Evolutionary conservation across 2,888 invertebrate genomes (phyloP).

Genomic region (Apodemia hepburni): DNA sequence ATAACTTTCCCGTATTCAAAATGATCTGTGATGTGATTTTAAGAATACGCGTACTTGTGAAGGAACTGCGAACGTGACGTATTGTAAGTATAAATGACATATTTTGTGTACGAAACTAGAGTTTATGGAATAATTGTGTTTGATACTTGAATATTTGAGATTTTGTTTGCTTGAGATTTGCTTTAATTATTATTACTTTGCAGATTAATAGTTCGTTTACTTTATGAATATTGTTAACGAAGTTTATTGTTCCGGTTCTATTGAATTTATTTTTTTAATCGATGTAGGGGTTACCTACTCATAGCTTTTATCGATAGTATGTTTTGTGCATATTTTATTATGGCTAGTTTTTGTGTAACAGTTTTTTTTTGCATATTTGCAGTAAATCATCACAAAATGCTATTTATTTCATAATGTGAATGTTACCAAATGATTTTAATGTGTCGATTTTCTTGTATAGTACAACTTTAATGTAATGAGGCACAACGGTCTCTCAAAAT

Average conservation of each 20-base stretch:
- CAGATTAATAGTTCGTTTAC: constrained; percentile 59
- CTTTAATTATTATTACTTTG: constrained; percentile 67
- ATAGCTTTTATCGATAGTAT: constrained; percentile 26
- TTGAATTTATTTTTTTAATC: constrained; percentile 42
- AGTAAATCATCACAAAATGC: constrained; percentile 21
- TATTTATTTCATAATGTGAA: constrained; percentile 31
- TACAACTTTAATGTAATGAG: constrained; percentile 40
- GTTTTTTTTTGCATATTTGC: constrained; percentile 30
- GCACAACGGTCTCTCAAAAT: constrained; percentile 12
- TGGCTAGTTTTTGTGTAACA: constrained; percentile 24
- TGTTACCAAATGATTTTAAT: constrained; percentile 62
- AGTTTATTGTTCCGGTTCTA: constrained; percentile 50
- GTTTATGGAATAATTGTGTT: constrained; percentile 40
- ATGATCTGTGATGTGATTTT: constrained; percentile 66
- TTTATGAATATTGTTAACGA: constrained; percentile 48
- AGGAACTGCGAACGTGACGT: constrained; percentile 22
- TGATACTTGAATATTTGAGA: constrained; percentile 46
- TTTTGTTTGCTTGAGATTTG: constrained; percentile 61
- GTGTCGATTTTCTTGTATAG: constrained; percentile 63
- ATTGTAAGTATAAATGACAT: constrained; percentile 62
- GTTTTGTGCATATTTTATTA: constrained; percentile 21
- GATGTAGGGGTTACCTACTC: constrained; percentile 27
- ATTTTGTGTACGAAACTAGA: constrained; percentile 67
- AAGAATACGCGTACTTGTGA: constrained; percentile 24
- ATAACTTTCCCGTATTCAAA: constrained; percentile 19